A percentile compares a stretch with the other conserved stretches of the same genome.
phyloP scores from a whole-genome alignment of 2,888 invertebrate genomes.

The Timema podura region DNA sequence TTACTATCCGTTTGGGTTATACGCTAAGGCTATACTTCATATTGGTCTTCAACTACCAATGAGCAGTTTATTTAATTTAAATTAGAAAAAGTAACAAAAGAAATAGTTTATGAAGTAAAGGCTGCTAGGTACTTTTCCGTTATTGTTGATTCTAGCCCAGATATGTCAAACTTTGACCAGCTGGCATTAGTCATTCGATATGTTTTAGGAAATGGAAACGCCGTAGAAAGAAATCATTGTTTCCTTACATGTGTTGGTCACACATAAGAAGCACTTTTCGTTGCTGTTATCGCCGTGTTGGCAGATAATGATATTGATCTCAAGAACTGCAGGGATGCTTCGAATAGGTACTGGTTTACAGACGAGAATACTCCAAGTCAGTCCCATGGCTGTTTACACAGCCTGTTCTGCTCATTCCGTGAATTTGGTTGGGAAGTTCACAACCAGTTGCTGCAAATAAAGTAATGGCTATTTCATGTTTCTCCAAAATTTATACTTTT shows the following conservation, averaged over 20 bases:
- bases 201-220: neutral
- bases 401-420: neutral
- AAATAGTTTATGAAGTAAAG: conserved; percentile 2
- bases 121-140: neutral
- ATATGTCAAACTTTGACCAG: conserved; percentile 1
- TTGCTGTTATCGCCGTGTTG: neutral
- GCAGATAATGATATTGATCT: neutral
- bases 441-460: neutral
- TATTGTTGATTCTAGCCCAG: neutral
- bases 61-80: conserved; percentile 5
- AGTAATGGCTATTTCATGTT: neutral
- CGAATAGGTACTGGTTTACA: conserved; percentile 6
- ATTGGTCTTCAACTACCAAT: neutral
- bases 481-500: neutral
- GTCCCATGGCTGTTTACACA: neutral
- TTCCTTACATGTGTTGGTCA: neutral
- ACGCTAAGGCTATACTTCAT: neutral
- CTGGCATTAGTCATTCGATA: neutral
- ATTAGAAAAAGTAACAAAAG: neutral
- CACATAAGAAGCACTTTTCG: neutral
- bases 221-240: neutral
- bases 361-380: neutral
- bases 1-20: no score
- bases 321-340: neutral
- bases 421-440: neutral